These are phyloP conservation scores for Tenualosa thibaudeaui DNA, from an alignment of 2,797 vertebrate genomes.

Conservation along the genomic window DNA sequence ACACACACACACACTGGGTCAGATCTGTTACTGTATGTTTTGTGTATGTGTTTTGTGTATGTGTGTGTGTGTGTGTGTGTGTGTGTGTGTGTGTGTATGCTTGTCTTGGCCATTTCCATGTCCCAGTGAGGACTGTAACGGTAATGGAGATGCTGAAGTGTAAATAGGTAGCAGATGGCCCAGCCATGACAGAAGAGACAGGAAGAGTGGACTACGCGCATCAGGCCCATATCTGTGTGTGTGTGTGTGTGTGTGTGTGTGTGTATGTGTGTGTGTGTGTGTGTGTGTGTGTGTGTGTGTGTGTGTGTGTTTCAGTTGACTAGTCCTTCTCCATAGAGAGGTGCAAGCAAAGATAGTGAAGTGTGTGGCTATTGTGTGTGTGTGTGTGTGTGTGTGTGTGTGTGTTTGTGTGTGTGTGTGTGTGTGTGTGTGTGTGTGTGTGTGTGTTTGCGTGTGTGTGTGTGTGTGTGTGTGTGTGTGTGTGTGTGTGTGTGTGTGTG, in stretches of 20 bases:
- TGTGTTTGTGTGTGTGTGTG: not conserved
- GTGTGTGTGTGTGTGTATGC: no score
- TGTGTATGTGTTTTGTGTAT: no score
- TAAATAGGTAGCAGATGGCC: not conserved
- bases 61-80: no score
- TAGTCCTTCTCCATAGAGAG: no score
- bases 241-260: not conserved
- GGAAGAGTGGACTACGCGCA: no score
- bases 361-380: not conserved
- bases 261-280: not conserved
- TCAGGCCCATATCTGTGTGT: not conserved
- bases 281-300: not conserved
- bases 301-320: not conserved
- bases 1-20: constrained; percentile 6
- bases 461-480: not conserved
- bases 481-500: not conserved
- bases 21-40: no score
- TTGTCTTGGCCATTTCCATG: no score
- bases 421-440: not conserved
- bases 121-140: no score
- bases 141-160: no score
- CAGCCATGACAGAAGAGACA: no score
- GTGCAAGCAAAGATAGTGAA: no score
- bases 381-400: constrained; percentile 14
- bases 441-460: no score